phyloP scores from a whole-genome alignment of 2,113 vertebrate genomes.

The Erinaceus europaeus region DNA sequence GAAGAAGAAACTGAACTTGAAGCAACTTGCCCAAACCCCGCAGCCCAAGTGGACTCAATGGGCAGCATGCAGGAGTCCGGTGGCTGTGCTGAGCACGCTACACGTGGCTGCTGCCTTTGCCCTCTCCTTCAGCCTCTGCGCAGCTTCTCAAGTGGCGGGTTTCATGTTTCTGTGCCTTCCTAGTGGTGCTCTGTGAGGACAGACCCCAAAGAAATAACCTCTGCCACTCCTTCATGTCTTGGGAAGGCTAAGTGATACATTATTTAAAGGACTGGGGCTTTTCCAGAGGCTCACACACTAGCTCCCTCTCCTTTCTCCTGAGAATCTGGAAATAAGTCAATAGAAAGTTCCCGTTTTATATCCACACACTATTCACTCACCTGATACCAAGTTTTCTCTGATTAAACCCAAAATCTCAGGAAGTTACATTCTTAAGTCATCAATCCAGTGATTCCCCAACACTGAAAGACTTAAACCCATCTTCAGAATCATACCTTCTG shows the following conservation, averaged over 20 bases:
- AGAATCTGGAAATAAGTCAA: no score
- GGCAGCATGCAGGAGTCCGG: neutral
- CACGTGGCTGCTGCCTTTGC: neutral
- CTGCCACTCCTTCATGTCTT: neutral
- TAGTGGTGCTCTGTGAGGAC: no score
- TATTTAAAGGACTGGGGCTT: neutral
- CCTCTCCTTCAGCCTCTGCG: neutral
- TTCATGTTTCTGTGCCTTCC: no score
- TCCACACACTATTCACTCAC: neutral
- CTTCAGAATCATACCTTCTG: neutral
- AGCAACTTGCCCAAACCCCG: neutral
- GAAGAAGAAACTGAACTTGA: neutral
- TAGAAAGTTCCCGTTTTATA: neutral
- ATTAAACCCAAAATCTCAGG: neutral
- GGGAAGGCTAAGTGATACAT: neutral
- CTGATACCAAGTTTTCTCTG: neutral
- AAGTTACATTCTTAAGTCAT: neutral
- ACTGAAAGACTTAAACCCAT: neutral
- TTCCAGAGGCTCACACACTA: neutral
- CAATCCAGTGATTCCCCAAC: neutral
- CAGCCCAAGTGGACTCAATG: neutral
- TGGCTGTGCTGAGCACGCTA: neutral
- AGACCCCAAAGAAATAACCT: neutral
- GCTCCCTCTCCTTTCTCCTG: neutral
- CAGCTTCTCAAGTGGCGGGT: neutral